Evolutionary conservation across 1,140 invertebrate species (phyloP), one percentile per base, ranked within the genome.

Genomic region (Bombus difficillimus): DNA sequence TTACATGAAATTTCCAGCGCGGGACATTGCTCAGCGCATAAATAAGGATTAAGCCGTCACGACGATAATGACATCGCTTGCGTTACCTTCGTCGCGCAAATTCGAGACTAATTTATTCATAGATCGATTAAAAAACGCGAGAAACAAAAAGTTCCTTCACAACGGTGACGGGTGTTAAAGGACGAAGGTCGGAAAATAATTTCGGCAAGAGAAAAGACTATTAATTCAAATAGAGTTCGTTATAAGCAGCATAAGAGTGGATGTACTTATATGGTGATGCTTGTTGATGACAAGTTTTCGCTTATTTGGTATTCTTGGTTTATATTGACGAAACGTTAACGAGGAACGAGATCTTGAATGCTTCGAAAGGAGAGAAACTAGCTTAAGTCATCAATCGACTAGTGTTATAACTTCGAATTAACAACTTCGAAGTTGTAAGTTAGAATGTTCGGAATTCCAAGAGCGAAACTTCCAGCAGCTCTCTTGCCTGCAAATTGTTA

Each of bases 31-130:
- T 72, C 80, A 34, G 13, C 22, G 81, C 72, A 86, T 86, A 88
- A 87, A 88, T 91, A 90, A 91, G 83, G 85, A 91, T 88, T 84
- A 86, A 75, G 78, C n/a, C 39, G 64, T 22, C 43, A 47, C n/a
- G 4, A 41, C n/a, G 64, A 47, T 43, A 59, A 13, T 53, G 25
- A 4, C 25, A 12, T 12, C 59, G 59, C 12, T n/a, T 53, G 37
- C 69, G 62, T 10, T 37, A 18, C 43, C 43, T 4, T 28, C 32
- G 57, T 62, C 22, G 41, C 37, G 32, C 9, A 57, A 59, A 85
- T 83, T 66, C 37, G 12, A 41, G 73, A 62, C 41, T 91, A 90
- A 91, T 91, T 88, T 89, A 90, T 90, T 90, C 90, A 89, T 90
- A 88, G 87, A 89, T 89, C 89, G 88, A 90, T 90, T 88, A 87